Percentiles rank a stretch among this genome's conserved stretches.
Evolutionary conservation across 2,888 invertebrate genomes (phyloP).

Genomic region (Acrobasis repandana): DNA sequence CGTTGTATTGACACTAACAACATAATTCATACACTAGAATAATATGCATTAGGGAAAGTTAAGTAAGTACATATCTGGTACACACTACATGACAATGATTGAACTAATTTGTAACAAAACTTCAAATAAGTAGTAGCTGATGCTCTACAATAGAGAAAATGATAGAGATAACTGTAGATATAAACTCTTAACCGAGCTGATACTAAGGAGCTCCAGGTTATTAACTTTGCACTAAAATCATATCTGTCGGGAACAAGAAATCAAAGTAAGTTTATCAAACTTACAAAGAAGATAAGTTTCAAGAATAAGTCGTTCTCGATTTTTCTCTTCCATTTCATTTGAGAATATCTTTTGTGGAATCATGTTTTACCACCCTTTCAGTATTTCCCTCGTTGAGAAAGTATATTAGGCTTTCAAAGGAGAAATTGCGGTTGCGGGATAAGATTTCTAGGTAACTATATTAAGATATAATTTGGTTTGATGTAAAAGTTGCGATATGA

Average conservation of each 20-base stretch:
- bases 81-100: no score
- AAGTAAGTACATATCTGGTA: no score
- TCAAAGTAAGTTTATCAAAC: slow-evolving; percentile 19
- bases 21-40: no score
- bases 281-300: slow-evolving; percentile 9
- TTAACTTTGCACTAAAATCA: slow-evolving; percentile 20
- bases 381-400: slow-evolving; percentile 1
- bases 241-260: slow-evolving; percentile 12
- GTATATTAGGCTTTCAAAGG: background rate
- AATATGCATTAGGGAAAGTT: no score
- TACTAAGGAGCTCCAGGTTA: slow-evolving; percentile 10
- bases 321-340: slow-evolving; percentile 19
- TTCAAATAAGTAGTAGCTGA: background rate
- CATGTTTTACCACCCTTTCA: slow-evolving; percentile 17
- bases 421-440: background rate
- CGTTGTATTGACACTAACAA: no score
- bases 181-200: slow-evolving; percentile 6
- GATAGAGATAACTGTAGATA: background rate
- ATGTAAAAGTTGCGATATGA: background rate
- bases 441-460: background rate
- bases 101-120: background rate
- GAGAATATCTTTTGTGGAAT: slow-evolving; percentile 9
- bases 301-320: slow-evolving; percentile 15
- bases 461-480: background rate
- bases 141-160: background rate